Evolutionary conservation across 2,888 invertebrate genomes (phyloP), one percentile per base, ranked within the genome.

Genomic region (Xestoiulus laeticollis): DNA sequence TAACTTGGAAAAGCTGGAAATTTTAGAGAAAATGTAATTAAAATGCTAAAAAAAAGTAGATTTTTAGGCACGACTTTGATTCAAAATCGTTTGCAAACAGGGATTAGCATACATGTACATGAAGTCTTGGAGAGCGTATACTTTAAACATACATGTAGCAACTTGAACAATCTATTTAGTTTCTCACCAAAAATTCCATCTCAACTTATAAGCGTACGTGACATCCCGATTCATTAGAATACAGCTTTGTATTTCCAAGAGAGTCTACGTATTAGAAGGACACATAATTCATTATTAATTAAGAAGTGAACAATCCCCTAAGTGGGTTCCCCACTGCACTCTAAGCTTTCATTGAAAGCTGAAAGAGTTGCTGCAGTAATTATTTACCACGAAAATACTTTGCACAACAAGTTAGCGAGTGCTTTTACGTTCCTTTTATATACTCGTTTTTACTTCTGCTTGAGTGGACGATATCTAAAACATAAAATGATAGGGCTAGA

Each of bases 231-330:
- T 26, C 59, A 10, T 68, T 8, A 26, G 22, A 68, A 19, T 8
- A 1, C 59, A 68, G 59, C 59, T 22, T 68, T 22, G 22, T 8
- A 22, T 22, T 68, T n/a, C 19, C 19, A 53, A 53, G 1, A 10
- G 22, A 6, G 59, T 22, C 59, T 22, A 22, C 22, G 19, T 8
- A 19, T 22, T 68, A 26, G n/a, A 22, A 68, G 38, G 38, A 38
- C 38, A 38, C 38, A 68, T 68, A 8, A 68, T 68, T 68, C 59
- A 68, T 68, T 68, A 22, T 68, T 68, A 68, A 68, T 68, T 68
- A 68, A 68, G 59, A 68, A 68, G 59, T 68, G 59, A 68, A 68
- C 59, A 68, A 68, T 68, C 6, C 59, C 8, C 22, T 8, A 22
- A 68, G 22, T 22, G 22, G 59, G 59, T 68, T 68, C 59, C 59